These are phyloP conservation scores for Lophochroa leadbeateri DNA, from an alignment of 2,113 vertebrate genomes.

Conservation along the genomic window DNA sequence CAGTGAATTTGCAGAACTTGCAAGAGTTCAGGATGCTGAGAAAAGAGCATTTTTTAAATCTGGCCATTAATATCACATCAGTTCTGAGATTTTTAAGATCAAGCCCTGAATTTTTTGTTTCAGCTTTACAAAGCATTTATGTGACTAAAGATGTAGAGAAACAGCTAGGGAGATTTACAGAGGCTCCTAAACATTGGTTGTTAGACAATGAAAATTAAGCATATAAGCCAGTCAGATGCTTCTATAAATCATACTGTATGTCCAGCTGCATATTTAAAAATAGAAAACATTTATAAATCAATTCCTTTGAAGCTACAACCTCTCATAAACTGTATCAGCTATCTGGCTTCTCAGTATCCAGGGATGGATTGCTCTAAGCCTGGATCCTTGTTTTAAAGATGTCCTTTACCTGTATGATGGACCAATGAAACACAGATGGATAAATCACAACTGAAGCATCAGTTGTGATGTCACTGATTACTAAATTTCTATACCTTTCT, in stretches of 20 bases:
- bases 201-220: neutral
- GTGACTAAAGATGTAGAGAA: neutral
- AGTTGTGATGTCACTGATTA: neutral
- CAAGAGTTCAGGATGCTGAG: neutral
- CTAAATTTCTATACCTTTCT: neutral
- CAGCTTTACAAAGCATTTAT: neutral
- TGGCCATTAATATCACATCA: neutral
- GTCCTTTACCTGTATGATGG: neutral
- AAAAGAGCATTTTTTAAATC: neutral
- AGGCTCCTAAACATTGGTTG: neutral
- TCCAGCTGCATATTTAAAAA: neutral
- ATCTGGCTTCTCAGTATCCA: neutral
- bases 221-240: neutral
- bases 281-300: constrained; percentile 15
- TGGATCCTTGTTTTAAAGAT: neutral
- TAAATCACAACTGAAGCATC: neutral
- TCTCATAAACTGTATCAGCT: neutral
- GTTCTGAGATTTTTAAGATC: neutral
- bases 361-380: neutral
- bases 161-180: neutral
- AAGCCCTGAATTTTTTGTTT: neutral
- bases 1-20: neutral
- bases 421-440: neutral
- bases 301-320: neutral
- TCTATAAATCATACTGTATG: neutral